Percentiles rank a stretch among this genome's conserved stretches.
Conservation (phyloP, 2,888 invertebrate genomes). For the Seira sanloemensis region DNA sequence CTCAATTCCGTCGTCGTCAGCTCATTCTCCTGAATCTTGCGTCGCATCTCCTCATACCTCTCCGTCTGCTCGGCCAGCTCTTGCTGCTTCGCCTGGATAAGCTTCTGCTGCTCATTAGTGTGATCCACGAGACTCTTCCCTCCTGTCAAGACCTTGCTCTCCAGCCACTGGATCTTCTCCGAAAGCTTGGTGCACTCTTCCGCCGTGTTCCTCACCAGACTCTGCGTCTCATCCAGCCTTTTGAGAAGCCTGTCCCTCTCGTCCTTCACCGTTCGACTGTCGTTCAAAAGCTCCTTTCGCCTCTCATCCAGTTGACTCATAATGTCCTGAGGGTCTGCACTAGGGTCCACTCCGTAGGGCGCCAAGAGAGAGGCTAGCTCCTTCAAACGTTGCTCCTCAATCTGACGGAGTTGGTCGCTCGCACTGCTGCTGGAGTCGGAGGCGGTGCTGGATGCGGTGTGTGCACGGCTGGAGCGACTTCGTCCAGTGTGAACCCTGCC, state of each 20-base stretch:
- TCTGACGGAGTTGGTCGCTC: conserved; percentile 58
- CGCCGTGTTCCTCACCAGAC: conserved; percentile 76
- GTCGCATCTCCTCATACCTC: conserved; percentile 90
- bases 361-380: conserved; percentile 69
- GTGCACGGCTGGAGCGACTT: conserved; percentile 42
- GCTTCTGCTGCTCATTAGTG: conserved; percentile 94
- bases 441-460: conserved; percentile 54
- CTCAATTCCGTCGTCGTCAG: conserved; percentile 93
- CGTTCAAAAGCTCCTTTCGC: conserved; percentile 73
- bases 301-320: conserved; percentile 70
- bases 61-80: conserved; percentile 94
- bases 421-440: conserved; percentile 59
- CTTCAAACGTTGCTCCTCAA: conserved; percentile 68
- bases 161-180: conserved; percentile 87
- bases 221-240: conserved; percentile 82
- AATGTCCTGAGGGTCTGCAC: conserved; percentile 71
- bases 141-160: conserved; percentile 95
- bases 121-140: conserved; percentile 96
- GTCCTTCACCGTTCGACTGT: conserved; percentile 77
- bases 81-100: conserved; percentile 87
- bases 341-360: conserved; percentile 71
- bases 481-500: conserved; percentile 37
- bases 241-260: conserved; percentile 79
- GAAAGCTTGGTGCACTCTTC: conserved; percentile 80
- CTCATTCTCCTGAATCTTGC: conserved; percentile 94